Conservation (phyloP, 2,113 vertebrate genomes). For the Elaphurus davidianus region DNA sequence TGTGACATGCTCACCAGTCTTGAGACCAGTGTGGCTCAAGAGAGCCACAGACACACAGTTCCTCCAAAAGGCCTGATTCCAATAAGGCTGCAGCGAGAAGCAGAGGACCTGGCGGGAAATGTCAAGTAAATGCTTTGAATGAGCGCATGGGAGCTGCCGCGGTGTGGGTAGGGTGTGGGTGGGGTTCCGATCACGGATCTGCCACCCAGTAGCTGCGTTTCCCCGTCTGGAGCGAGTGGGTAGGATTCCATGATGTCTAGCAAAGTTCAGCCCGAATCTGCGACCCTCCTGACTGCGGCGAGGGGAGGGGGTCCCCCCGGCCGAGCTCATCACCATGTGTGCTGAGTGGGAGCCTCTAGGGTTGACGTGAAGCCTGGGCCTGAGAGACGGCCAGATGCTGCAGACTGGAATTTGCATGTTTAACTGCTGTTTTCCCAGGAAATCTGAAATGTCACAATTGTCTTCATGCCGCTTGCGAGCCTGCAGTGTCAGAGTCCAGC, state of each 20-base stretch:
- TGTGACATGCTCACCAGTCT: too few species aligned
- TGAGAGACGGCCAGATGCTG: constrained; percentile 42
- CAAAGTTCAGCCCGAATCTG: neutral
- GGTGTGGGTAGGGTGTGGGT: rapidly evolving
- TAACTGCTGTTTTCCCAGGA: neutral
- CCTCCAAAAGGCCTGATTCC: neutral
- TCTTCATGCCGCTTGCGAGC: neutral
- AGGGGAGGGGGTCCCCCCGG: neutral
- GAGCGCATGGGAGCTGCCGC: rapidly evolving
- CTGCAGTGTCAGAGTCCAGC: neutral
- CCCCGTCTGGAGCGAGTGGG: neutral
- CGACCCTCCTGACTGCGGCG: neutral
- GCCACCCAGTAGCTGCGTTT: neutral
- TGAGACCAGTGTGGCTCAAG: too few species aligned
- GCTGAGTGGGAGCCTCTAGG: neutral
- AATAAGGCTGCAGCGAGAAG: rapidly evolving
- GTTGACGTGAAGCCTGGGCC: neutral
- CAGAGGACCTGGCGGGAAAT: rapidly evolving
- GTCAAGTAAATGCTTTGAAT: too few species aligned
- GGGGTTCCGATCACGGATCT: too few species aligned
- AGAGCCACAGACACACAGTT: neutral
- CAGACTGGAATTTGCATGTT: neutral
- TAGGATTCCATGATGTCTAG: neutral
- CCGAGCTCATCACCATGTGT: neutral
- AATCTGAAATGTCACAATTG: neutral